These are phyloP conservation scores for Philotrypesis tridentata DNA, from an alignment of 1,140 invertebrate species.

Conservation along the genomic window DNA sequence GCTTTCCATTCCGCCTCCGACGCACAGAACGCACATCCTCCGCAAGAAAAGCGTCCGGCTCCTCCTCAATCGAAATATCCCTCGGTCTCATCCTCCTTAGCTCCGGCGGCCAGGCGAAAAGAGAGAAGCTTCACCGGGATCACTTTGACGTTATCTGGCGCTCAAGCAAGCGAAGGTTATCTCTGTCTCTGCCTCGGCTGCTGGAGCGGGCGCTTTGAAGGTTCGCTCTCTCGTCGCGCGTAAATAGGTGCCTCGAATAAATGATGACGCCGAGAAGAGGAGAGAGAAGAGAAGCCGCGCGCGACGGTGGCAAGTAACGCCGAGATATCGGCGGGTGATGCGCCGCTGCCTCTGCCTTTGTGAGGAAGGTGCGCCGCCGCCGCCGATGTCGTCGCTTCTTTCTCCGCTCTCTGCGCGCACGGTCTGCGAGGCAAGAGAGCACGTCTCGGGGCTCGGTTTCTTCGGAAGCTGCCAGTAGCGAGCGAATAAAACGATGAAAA, in stretches of 20 bases:
- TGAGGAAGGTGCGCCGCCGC: slow-evolving; percentile 37
- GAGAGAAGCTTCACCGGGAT: slow-evolving; percentile 30
- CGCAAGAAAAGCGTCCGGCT: background rate
- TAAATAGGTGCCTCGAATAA: slow-evolving; percentile 68
- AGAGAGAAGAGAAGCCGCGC: background rate
- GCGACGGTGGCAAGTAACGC: background rate
- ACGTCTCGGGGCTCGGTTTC: background rate
- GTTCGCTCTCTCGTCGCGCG: slow-evolving; percentile 50
- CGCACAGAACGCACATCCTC: background rate
- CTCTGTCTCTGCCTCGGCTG: slow-evolving; percentile 40
- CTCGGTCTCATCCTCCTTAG: background rate
- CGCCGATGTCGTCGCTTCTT: background rate
- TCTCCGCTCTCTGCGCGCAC: background rate
- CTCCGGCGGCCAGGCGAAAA: background rate
- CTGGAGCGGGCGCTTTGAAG: slow-evolving; percentile 63
- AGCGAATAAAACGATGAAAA: slow-evolving; percentile 14
- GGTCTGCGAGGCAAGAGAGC: background rate
- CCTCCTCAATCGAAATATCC: background rate
- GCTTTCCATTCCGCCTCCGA: background rate
- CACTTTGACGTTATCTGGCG: slow-evolving; percentile 66
- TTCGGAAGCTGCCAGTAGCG: background rate
- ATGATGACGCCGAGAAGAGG: slow-evolving; percentile 57
- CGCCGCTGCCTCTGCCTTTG: slow-evolving; percentile 52
- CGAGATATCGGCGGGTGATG: slow-evolving; percentile 39
- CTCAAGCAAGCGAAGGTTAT: slow-evolving; percentile 59